Evolutionary conservation across 2,888 invertebrate genomes (phyloP), one percentile per base, ranked within the genome.

Genomic region (Perizoma flavofasciatum): DNA sequence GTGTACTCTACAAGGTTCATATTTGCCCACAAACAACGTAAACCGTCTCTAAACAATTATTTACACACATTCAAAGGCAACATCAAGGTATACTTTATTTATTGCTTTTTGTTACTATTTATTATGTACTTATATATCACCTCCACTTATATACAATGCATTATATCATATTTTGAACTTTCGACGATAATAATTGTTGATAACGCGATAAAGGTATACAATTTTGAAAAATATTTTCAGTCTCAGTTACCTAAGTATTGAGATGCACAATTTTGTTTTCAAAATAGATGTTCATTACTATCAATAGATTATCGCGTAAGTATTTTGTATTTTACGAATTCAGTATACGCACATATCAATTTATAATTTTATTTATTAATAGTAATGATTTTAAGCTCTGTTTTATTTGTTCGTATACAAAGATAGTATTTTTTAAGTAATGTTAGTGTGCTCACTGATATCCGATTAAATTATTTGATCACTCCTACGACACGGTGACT

Each of bases 41-140:
- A 82, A 77, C 81, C 79, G 78, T 77, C 79, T 71, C 78, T 84
- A 83, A 84, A 82, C 75, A 74, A 75, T 70, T 87, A 86, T 90
- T 77, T 88, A 88, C 86, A 89, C 82, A 77, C 80, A 81, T 80
- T 81, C 79, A 84, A 92, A 92, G 91, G 91, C 91, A 92, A 90
- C 91, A 85, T 88, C 86, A 89, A 89, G 88, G 92, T 92, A 92
- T 91, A 92, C 91, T 87, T 90, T 91, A 90, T 86, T 90, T 91
- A 91, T 92, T 91, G 91, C 91, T 92, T 91, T 76, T 86, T 88
- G 88, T 89, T 89, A 81, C 82, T 85, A 83, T 86, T 82, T 83
- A 79, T 83, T 81, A 89, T 88, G 87, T 89, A 89, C 83, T 89
- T 85, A 89, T 80, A 89, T 90, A 91, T 90, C 90, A 90, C 90